Conservation (phyloP, 2,888 invertebrate genomes). For the Hemicrepidius hirtus region DNA sequence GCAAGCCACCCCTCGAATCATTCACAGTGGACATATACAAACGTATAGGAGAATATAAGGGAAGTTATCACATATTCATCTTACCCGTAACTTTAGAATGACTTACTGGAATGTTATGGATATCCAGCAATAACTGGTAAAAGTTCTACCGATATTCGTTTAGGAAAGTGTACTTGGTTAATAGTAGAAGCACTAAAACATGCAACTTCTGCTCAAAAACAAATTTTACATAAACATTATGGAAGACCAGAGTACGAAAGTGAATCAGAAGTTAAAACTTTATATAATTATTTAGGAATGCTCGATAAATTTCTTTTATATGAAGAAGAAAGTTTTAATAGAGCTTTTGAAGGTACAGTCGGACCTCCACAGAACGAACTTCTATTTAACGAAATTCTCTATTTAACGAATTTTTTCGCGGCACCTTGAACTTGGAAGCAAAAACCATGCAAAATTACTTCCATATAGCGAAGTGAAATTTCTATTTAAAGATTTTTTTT, state of each 20-base stretch:
- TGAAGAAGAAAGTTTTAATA: conserved; percentile 83
- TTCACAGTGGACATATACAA: conserved; percentile 92
- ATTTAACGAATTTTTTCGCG: too few species aligned
- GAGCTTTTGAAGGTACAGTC: too few species aligned
- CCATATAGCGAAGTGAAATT: too few species aligned
- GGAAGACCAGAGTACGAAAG: conserved; percentile 81
- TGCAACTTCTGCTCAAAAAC: conserved; percentile 81
- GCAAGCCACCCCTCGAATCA: conserved; percentile 78
- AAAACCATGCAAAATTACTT: too few species aligned
- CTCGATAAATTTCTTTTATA: conserved; percentile 85
- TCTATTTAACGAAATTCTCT: too few species aligned
- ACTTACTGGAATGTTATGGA: conserved; percentile 94
- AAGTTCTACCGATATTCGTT: conserved; percentile 91
- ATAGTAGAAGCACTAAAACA: conserved; percentile 91
- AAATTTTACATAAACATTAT: conserved; percentile 85
- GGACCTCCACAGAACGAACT: too few species aligned
- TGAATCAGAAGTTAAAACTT: conserved; percentile 80
- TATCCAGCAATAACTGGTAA: conserved; percentile 91
- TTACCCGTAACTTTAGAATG: conserved; percentile 92
- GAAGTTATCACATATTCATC: conserved; percentile 94
- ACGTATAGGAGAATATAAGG: conserved; percentile 93
- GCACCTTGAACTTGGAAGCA: too few species aligned
- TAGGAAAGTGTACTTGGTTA: conserved; percentile 97
- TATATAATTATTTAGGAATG: conserved; percentile 86
- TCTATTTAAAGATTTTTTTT: too few species aligned